These are phyloP conservation scores for Phrynosoma platyrhinos DNA, from an alignment of 2,113 vertebrate species.

Conservation along the genomic window DNA sequence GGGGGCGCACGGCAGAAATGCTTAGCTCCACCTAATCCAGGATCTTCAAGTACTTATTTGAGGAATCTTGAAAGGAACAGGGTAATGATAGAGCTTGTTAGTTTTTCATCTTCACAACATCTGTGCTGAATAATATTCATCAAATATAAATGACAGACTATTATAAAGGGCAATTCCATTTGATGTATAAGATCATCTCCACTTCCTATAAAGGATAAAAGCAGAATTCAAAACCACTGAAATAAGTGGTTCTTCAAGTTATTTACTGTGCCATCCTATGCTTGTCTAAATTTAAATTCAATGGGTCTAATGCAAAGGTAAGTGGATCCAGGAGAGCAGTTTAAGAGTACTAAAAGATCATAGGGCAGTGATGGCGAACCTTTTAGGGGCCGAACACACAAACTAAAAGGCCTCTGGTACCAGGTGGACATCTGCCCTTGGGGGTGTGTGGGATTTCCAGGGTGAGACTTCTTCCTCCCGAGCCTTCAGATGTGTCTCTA, in stretches of 20 bases:
- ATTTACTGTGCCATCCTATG: not conserved
- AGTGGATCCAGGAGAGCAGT: not conserved
- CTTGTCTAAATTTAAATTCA: not conserved
- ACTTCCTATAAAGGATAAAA: not conserved
- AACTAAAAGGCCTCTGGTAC: too few relatives aligned
- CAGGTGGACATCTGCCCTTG: too few relatives aligned
- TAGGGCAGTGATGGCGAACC: too few relatives aligned
- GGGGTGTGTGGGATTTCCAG: too few relatives aligned
- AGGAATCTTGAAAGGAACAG: slow-evolving; percentile 4
- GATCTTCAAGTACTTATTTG: slow-evolving; percentile 9
- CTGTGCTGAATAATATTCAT: slow-evolving; percentile 11
- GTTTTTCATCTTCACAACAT: slow-evolving; percentile 13
- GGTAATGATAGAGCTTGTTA: not conserved
- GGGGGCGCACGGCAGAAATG: not conserved
- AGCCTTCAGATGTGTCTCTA: too few relatives aligned
- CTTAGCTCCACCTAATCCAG: not conserved
- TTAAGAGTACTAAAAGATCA: not conserved
- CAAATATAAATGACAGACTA: not conserved
- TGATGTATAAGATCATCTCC: not conserved
- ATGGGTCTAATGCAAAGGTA: not conserved
- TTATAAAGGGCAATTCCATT: slow-evolving; percentile 14
- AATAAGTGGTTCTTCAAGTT: not conserved
- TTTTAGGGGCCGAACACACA: too few relatives aligned
- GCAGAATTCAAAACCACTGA: not conserved
- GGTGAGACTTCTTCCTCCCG: too few relatives aligned